Conservation (phyloP, 2,113 vertebrate species). For the Hippolais icterina region DNA sequence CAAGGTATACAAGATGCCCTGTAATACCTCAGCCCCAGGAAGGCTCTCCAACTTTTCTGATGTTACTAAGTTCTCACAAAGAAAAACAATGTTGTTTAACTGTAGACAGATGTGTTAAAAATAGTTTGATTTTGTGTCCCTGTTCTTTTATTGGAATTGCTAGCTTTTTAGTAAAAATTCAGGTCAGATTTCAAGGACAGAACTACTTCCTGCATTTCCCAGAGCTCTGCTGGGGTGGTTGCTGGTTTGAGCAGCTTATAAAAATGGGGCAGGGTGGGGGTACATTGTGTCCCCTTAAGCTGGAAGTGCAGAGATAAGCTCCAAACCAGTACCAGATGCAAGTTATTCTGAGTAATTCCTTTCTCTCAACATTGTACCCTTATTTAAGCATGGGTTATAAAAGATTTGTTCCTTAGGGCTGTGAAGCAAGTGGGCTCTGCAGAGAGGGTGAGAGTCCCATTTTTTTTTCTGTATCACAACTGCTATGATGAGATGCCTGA, state of each 20-base stretch:
- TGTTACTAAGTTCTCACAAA: constrained; percentile 37
- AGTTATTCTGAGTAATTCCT: not conserved
- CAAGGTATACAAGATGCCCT: constrained; percentile 54
- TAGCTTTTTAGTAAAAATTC: not conserved
- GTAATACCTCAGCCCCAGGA: not conserved
- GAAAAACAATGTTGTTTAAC: constrained; percentile 31
- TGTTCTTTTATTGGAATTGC: not conserved
- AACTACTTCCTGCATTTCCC: not conserved
- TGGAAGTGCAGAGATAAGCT: not conserved
- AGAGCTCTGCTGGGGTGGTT: not conserved
- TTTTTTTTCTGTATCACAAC: not conserved
- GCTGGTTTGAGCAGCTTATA: not conserved
- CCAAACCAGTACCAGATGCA: not conserved
- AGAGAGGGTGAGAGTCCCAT: not conserved
- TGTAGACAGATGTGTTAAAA: constrained; percentile 8
- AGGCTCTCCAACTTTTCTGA: constrained; percentile 22
- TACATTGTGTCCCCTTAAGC: not conserved
- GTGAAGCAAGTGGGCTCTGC: not conserved
- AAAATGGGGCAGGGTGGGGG: not conserved
- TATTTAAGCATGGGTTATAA: not conserved
- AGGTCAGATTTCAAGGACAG: not conserved
- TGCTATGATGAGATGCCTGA: not conserved
- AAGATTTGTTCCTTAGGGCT: not conserved
- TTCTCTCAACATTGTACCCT: not conserved
- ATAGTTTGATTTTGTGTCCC: not conserved